These are phyloP conservation scores for Paedocypris micromegethes DNA, from an alignment of 2,797 vertebrate species.

Conservation along the genomic window DNA sequence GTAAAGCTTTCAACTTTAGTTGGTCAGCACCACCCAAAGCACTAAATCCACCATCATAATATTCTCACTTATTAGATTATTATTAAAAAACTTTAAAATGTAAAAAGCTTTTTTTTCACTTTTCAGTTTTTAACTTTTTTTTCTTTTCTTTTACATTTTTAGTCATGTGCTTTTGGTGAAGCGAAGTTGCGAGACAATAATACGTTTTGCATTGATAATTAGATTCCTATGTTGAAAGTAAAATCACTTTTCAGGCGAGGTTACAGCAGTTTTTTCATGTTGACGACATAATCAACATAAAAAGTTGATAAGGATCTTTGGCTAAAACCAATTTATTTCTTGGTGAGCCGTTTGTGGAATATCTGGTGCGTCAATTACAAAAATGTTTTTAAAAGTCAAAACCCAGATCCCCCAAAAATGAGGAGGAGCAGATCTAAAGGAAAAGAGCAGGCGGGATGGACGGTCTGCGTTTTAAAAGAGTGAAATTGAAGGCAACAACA, in stretches of 20 bases:
- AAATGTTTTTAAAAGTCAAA: constrained; percentile 1
- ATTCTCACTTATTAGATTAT: no score
- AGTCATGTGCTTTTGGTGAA: no score
- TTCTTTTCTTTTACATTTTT: no score
- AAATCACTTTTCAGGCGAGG: constrained; percentile 7
- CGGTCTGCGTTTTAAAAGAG: not conserved
- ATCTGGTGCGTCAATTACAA: constrained; percentile 22
- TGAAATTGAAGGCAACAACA: not conserved
- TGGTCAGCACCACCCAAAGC: no score
- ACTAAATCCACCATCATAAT: no score
- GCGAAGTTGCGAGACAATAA: no score
- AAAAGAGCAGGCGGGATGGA: not conserved
- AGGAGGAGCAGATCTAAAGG: not conserved
- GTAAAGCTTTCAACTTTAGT: no score
- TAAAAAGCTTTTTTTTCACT: no score
- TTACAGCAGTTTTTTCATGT: constrained; percentile 6
- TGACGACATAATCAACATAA: constrained; percentile 9
- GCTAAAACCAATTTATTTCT: constrained; percentile 6
- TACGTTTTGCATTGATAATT: no score
- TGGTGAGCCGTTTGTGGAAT: constrained; percentile 7
- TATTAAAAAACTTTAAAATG: no score
- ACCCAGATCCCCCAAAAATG: not conserved
- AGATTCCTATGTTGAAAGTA: not conserved
- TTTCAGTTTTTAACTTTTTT: no score
- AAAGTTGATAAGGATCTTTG: constrained; percentile 19